These are phyloP conservation scores for Enteromius fasciolatus DNA, from an alignment of 2,797 vertebrate genomes.

Conservation along the genomic window DNA sequence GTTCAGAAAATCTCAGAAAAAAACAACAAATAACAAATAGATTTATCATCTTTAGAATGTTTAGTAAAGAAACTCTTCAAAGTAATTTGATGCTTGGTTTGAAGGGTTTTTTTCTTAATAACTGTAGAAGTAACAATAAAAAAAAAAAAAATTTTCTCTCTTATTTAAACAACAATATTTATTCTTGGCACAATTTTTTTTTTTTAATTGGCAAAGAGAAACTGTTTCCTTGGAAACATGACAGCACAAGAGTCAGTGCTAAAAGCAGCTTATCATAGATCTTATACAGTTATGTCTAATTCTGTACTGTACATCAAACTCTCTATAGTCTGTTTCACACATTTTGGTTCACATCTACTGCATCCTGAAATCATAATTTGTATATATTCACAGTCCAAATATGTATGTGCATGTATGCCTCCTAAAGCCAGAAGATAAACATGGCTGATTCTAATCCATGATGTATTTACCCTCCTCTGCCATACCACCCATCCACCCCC, in stretches of 20 bases:
- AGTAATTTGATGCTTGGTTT: neutral
- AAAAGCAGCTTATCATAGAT: neutral
- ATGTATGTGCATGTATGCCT: neutral
- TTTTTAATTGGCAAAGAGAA: conserved; percentile 9
- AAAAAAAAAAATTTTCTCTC: neutral
- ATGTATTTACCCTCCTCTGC: conserved; percentile 67
- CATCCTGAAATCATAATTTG: neutral
- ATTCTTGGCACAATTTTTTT: conserved; percentile 4
- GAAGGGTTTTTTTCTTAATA: neutral
- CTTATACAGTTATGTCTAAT: neutral
- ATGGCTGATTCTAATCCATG: conserved; percentile 81
- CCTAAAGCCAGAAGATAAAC: conserved; percentile 73
- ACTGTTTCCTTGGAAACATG: conserved; percentile 41
- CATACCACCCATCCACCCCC: conserved; percentile 53
- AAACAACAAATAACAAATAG: too few relatives aligned
- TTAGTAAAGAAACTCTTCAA: neutral
- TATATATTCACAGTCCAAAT: neutral
- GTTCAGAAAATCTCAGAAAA: too few relatives aligned
- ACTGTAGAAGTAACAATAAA: neutral
- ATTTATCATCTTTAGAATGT: neutral
- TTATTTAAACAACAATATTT: neutral
- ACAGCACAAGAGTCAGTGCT: conserved; percentile 12
- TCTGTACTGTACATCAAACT: neutral
- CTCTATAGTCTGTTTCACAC: conserved; percentile 4
- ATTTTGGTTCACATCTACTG: conserved; percentile 3